Evolutionary conservation across 2,888 invertebrate genomes (phyloP).

Genomic region (Lasioglossum morio): DNA sequence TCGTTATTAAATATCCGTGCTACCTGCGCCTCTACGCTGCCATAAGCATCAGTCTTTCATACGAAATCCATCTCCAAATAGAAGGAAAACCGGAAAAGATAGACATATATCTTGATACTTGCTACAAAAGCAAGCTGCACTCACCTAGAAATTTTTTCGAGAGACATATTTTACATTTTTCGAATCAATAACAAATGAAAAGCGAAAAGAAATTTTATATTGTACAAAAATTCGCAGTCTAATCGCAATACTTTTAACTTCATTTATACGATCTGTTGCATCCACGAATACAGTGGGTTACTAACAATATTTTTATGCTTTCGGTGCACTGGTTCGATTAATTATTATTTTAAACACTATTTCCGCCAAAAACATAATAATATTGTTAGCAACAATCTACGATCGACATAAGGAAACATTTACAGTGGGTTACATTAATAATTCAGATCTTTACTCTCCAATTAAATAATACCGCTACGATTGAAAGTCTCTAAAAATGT

Average conservation of each 20-base stretch:
- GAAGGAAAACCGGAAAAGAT: neutral
- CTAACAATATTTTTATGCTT: too few species aligned
- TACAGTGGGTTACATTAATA: neutral
- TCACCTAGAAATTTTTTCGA: neutral
- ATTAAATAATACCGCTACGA: neutral
- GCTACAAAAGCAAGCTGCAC: neutral
- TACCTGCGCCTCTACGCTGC: neutral
- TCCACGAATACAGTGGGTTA: neutral
- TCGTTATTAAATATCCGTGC: conserved; percentile 80
- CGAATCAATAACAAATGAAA: neutral
- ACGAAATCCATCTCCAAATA: neutral
- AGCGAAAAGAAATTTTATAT: too few species aligned
- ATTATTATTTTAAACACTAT: too few species aligned
- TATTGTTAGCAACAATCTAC: too few species aligned
- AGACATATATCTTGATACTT: neutral
- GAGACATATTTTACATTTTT: neutral
- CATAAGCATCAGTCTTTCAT: neutral
- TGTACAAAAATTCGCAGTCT: too few species aligned
- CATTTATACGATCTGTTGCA: neutral
- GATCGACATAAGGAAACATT: too few species aligned
- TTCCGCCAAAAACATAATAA: too few species aligned
- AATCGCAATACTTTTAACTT: too few species aligned
- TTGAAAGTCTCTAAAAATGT: neutral
- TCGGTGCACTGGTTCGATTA: too few species aligned
- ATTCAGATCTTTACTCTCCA: neutral